These are phyloP conservation scores for Nephrotoma guestfalica DNA, from an alignment of 2,888 invertebrate genomes.

Conservation along the genomic window DNA sequence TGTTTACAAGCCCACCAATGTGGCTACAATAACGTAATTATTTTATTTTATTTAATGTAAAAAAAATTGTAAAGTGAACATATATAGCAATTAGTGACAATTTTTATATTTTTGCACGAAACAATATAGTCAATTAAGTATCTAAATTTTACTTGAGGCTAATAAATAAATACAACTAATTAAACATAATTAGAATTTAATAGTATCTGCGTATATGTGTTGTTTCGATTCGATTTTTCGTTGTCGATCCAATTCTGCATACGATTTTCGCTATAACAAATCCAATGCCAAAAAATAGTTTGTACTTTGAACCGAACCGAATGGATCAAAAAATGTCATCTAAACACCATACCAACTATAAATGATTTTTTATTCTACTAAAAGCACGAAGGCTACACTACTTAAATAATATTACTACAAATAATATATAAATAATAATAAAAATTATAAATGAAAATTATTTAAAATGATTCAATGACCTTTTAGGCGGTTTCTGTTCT, in stretches of 20 bases:
- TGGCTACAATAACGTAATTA: neutral
- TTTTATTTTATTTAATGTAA: neutral
- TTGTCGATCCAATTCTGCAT: neutral
- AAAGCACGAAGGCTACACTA: neutral
- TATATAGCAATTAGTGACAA: neutral
- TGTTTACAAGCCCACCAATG: neutral
- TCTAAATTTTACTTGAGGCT: neutral
- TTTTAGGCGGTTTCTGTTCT: neutral
- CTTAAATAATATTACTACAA: neutral
- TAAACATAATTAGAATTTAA: neutral
- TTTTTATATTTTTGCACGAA: neutral
- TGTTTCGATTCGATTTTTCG: neutral
- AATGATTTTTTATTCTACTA: neutral
- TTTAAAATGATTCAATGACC: neutral
- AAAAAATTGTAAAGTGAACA: neutral
- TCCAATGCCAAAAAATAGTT: neutral
- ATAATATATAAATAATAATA: neutral
- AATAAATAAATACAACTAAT: neutral
- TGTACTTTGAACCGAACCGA: neutral
- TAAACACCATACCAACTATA: neutral
- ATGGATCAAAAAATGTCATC: neutral
- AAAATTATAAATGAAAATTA: neutral
- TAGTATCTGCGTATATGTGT: neutral
- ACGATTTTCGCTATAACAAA: neutral
- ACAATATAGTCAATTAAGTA: neutral